Base-by-base conservation (phyloP, 2,113 vertebrate species). In the Coregonus clupeaformis region DNA sequence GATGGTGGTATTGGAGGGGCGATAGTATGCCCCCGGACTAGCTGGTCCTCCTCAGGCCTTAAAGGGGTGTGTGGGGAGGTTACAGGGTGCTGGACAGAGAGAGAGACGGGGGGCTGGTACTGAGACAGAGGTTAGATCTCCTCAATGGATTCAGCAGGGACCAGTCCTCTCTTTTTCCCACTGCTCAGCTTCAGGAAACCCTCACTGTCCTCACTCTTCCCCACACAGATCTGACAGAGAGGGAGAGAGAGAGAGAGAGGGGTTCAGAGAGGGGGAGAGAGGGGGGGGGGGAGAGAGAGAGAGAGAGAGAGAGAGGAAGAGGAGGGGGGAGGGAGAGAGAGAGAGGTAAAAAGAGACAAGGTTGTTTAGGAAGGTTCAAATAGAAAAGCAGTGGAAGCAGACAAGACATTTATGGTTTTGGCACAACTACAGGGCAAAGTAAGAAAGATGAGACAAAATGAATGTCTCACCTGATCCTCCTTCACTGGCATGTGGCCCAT, bases 81-180 rank as follows among this genome's bases (percentile, higher is more conserved):
- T 16, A 16, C 65, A 13, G 57, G 13, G 49, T 52, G 49, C 49
- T 18, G 49, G 2, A 42, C 7, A 42, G 42, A 16, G 68, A 52
- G 73, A 57, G 5, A n/a, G 55, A 60, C 6, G 25, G 36, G 42
- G 47, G 52, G 11, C 12, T 7, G 45, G 30, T 57, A 22, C 25
- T 2, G 5, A 42, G 47, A 5, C 36, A 11, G 32, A 25, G 13
- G n/a, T 36, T 92, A 98, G 80, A 97, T 95, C 90, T 96, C 95
- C 9, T 94, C 94, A 73, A 98, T 92, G 73, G 90, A 91, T 22
- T 95, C 90, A 1, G 92, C 92, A 0, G 96, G 95, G 78, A 98
- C 96, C 85, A 97, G 85, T 4, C 96, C 96, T 77, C 93, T 89
- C 82, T 96, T 98, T 89, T 94, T 97, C 69, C 96, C 96, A 1